Evolutionary conservation across 2,113 vertebrate genomes (phyloP).

Genomic region (Epinephelus lanceolatus): DNA sequence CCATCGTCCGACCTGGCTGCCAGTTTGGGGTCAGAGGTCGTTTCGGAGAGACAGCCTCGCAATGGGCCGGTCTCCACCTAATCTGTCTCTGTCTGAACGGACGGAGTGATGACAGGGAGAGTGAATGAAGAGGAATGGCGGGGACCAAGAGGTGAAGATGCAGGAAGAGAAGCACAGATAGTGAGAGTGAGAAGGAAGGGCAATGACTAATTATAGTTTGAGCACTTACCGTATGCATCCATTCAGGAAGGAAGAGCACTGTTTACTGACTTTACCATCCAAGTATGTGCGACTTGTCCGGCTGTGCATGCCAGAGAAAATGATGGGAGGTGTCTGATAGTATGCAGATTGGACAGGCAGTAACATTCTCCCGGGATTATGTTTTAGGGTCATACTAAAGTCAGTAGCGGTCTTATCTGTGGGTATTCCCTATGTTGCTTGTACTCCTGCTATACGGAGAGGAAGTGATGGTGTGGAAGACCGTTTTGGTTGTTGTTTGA

Average conservation of each 20-base stretch:
- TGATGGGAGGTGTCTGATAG: slow-evolving; percentile 62
- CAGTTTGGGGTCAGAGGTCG: slow-evolving; percentile 61
- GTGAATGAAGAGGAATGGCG: slow-evolving; percentile 27
- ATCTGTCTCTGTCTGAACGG: slow-evolving; percentile 67
- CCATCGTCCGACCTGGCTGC: slow-evolving; percentile 63
- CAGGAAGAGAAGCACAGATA: slow-evolving; percentile 46
- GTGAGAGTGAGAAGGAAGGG: slow-evolving; percentile 42
- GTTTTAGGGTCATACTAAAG: slow-evolving; percentile 22
- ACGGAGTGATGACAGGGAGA: slow-evolving; percentile 46
- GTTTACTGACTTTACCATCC: slow-evolving; percentile 74
- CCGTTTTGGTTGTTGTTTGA: slow-evolving; percentile 75
- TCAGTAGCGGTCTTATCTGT: slow-evolving; percentile 53
- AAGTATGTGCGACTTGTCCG: slow-evolving; percentile 72
- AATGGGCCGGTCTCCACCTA: slow-evolving; percentile 47
- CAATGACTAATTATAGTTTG: slow-evolving; percentile 63
- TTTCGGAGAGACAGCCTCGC: slow-evolving; percentile 35
- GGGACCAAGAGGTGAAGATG: slow-evolving; percentile 33
- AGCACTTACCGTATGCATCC: slow-evolving; percentile 32
- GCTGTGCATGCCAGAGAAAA: slow-evolving; percentile 60
- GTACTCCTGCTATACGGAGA: slow-evolving; percentile 42
- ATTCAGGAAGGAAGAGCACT: slow-evolving; percentile 70
- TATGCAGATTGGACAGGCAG: slow-evolving; percentile 52
- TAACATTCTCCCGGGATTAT: slow-evolving; percentile 20
- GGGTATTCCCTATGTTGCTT: slow-evolving; percentile 70
- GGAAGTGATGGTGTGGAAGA: slow-evolving; percentile 66